phyloP scores from a whole-genome alignment of 1,140 invertebrate genomes.

The Cherax quadricarinatus region DNA sequence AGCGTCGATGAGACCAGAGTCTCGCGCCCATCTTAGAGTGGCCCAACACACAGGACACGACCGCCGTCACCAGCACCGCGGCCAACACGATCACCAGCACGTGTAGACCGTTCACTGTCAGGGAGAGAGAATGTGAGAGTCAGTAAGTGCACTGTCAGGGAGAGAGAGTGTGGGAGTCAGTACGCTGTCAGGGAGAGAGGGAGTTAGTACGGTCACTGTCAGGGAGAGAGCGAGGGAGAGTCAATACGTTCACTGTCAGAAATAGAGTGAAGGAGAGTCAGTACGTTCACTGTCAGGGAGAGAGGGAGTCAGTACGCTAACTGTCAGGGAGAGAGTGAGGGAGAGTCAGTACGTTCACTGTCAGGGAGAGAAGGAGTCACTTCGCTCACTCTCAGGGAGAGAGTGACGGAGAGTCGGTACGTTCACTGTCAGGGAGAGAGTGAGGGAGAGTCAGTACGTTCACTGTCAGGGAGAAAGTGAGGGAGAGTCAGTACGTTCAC shows the following conservation, averaged over 20 bases:
- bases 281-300: too few species aligned
- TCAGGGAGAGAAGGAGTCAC: too few species aligned
- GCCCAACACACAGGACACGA: slow-evolving; percentile 61
- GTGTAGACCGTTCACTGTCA: slow-evolving; percentile 58
- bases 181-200: not conserved
- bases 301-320: too few species aligned
- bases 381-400: too few species aligned
- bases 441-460: not conserved
- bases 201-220: not conserved
- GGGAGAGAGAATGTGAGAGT: not conserved
- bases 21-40: slow-evolving; percentile 64
- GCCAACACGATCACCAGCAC: slow-evolving; percentile 60
- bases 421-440: too few species aligned
- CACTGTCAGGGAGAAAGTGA: not conserved
- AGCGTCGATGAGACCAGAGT: slow-evolving; percentile 61
- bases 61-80: slow-evolving; percentile 55
- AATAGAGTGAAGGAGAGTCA: not conserved
- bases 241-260: too few species aligned
- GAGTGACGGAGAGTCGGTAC: too few species aligned
- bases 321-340: too few species aligned
- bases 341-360: too few species aligned
- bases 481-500: not conserved
- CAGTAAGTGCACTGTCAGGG: not conserved
- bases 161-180: not conserved
- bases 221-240: not conserved